Evolutionary conservation across 2,113 vertebrate genomes (phyloP), one percentile per base, ranked within the genome.

Genomic region (Indicator indicator): DNA sequence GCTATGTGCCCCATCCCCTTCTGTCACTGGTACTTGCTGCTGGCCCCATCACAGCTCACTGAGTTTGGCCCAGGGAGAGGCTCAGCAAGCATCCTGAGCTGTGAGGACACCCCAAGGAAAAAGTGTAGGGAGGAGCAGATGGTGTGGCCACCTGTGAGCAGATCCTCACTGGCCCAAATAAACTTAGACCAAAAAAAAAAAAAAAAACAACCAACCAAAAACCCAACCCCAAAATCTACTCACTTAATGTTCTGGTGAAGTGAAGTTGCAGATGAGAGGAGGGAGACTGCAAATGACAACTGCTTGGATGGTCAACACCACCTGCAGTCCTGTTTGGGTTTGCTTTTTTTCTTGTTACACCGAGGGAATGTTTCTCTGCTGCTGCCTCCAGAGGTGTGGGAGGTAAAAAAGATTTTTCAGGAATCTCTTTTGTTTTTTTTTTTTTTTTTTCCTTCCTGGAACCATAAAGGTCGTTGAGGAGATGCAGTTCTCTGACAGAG

Each of bases 291-390:
- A 18, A 81, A 10, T 64, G n/a, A 6, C 3, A 24, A n/a, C 26
- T 0, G 1, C 36, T 82, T 32, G n/a, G 54, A 8, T 33, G 59
- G 71, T 50, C 78, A 10, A 5, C 55, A 32, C 2, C 0, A 0
- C 26, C 68, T 48, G 28, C 2, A 2, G 33, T 77, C 36, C 65
- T 64, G 28, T 46, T 69, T 30, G 62, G 4, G 55, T 59, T 88
- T 59, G 27, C 70, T 54, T 30, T 5, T 27, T 28, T 11, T 15
- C 4, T 28, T 76, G 42, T 73, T 80, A 48, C 27, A 3, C 28
- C 13, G 56, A 30, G 20, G 42, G 63, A 33, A 32, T 11, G 2
- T 63, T 80, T 32, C 21, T 67, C 74, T 62, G 44, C 74, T 8
- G 7, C 86, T 84, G 12, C 80, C 68, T 90, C 65, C 24, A 4